Evolutionary conservation across 2,888 invertebrate species (phyloP), one percentile per base, ranked within the genome.

Genomic region (Yponomeuta sedellus): DNA sequence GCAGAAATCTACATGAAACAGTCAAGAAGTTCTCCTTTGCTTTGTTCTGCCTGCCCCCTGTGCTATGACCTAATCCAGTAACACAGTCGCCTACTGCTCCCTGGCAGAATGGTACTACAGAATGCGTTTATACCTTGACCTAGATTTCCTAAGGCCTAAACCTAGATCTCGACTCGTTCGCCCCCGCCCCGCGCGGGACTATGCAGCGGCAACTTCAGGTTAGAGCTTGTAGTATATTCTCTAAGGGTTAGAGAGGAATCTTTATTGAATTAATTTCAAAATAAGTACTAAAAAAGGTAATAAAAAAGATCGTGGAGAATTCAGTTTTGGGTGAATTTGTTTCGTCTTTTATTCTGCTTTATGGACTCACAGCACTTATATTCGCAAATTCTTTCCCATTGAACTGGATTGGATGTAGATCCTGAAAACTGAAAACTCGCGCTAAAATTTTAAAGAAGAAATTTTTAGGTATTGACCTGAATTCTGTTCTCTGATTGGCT

Each of bases 401-500:
- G 25, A 5, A 1, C 34, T 8, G n/a, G n/a, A n/a, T n/a, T n/a
- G n/a, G n/a, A n/a, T n/a, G n/a, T 34, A 1, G 34, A 34, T 34
- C 34, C 34, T 34, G 34, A 34, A 4, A 4, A 1, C 12, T 2
- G 44, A 52, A 12, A 4, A 16, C 16, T 52, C 44, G 44, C 44
- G 16, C 16, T 12, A 16, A 52, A 4, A 3, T 52, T 52, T 52
- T 52, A 16, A 52, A 52, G 16, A n/a, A n/a, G n/a, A n/a, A n/a
- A n/a, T n/a, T n/a, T n/a, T n/a, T 52, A 5, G 16, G 16, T 52
- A 16, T 4, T n/a, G 5, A 34, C 34, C 16, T 52, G 44, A 52
- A 5, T 12, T 52, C 44, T 52, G 16, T 52, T 69, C 68, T 69
- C 66, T 75, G 77, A 85, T 85, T 86, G 85, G 88, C 70, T 70